A percentile compares a stretch with the other conserved stretches of the same genome.
Evolutionary conservation across 2,113 vertebrate genomes (phyloP).

Genomic region (Coptodon rendalli): DNA sequence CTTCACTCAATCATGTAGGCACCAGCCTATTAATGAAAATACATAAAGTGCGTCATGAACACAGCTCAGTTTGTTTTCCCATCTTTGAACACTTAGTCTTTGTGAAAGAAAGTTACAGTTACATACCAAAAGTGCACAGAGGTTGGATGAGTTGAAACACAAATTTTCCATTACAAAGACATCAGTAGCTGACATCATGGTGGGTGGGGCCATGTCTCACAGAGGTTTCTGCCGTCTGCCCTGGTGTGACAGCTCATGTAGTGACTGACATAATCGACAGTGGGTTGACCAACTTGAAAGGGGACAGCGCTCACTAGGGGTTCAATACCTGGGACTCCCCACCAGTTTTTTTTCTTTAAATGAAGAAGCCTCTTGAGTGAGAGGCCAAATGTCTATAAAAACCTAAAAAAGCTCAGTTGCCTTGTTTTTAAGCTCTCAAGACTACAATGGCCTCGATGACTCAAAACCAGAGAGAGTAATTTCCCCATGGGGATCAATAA

Average conservation of each 20-base stretch:
- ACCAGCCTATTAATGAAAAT: background rate
- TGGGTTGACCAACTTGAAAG: accelerated
- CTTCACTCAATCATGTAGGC: background rate
- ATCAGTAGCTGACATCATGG: background rate
- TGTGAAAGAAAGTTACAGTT: background rate
- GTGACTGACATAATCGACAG: accelerated
- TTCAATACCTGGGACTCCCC: accelerated
- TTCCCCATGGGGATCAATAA: accelerated
- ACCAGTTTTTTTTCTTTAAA: background rate
- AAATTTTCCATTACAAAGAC: background rate
- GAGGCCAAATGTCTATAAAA: background rate
- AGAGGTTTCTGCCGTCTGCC: background rate
- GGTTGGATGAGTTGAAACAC: background rate
- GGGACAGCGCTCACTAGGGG: accelerated
- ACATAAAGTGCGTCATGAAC: background rate
- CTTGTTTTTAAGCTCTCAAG: background rate
- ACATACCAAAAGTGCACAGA: background rate
- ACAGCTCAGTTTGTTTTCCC: background rate
- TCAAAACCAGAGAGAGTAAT: background rate
- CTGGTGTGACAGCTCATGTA: background rate
- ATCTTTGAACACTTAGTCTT: background rate
- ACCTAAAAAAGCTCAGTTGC: background rate
- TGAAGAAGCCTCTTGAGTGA: background rate
- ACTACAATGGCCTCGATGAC: accelerated
- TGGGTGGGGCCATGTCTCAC: background rate